These are phyloP conservation scores for Pemphigus obesinymphae DNA, from an alignment of 1,140 invertebrate species.

Conservation along the genomic window DNA sequence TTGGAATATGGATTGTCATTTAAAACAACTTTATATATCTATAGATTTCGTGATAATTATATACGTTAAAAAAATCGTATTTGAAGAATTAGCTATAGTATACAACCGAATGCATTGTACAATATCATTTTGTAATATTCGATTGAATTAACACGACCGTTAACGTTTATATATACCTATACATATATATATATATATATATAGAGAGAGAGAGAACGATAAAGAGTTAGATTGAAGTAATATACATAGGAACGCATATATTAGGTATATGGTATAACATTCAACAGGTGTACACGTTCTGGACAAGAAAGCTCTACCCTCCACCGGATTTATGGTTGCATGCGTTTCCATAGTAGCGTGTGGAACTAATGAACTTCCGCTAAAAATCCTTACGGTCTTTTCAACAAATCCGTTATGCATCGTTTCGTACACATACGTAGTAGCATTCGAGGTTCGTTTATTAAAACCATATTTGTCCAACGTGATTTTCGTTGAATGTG, in stretches of 20 bases:
- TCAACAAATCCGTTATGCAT: constrained; percentile 30
- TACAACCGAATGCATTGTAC: background rate
- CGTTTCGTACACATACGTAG: background rate
- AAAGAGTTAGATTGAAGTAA: too few relatives aligned
- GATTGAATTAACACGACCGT: background rate
- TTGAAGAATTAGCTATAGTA: too few relatives aligned
- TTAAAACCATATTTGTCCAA: background rate
- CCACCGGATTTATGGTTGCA: constrained; percentile 37
- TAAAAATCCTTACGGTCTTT: constrained; percentile 12
- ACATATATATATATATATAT: too few relatives aligned
- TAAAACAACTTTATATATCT: too few relatives aligned
- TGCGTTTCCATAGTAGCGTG: constrained; percentile 23
- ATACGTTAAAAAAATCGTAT: background rate
- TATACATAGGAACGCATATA: background rate
- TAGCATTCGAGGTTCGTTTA: constrained; percentile 2
- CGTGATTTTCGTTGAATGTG: background rate
- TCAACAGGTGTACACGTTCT: constrained; percentile 25
- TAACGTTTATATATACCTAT: background rate
- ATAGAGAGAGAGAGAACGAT: too few relatives aligned
- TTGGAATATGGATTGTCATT: background rate
- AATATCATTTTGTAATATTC: background rate
- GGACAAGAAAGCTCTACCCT: constrained; percentile 36
- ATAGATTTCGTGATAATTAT: background rate
- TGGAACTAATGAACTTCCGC: constrained; percentile 40
- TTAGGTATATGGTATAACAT: background rate